Conservation (phyloP, 2,113 vertebrate species). For the Coptodon rendalli region DNA sequence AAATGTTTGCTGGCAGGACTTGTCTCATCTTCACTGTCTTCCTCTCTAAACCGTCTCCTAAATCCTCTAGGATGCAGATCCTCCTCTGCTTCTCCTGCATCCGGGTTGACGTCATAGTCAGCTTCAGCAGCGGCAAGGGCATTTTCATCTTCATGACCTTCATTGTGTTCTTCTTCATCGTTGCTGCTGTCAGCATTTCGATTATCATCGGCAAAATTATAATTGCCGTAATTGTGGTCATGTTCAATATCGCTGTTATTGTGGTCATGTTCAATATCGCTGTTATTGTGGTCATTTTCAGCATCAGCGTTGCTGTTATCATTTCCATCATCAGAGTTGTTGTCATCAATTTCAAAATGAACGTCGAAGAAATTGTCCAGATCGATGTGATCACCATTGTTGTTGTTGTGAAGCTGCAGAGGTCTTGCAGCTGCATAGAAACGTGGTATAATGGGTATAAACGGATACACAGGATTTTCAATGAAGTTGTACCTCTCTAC, state of each 20-base stretch:
- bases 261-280: neutral
- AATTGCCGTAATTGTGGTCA: neutral
- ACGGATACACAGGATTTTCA: neutral
- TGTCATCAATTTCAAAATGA: neutral
- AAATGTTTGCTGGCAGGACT: neutral
- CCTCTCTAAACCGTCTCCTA: neutral
- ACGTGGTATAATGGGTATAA: neutral
- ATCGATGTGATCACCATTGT: neutral
- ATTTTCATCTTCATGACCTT: neutral
- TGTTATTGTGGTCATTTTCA: neutral
- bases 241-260: neutral
- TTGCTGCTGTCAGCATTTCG: neutral
- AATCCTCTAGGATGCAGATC: neutral
- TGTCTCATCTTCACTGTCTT: neutral
- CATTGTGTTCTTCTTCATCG: neutral
- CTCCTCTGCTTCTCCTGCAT: neutral
- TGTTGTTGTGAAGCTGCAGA: neutral
- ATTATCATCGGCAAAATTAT: neutral
- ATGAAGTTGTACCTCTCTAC: neutral
- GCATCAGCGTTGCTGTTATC: neutral
- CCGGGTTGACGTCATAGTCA: neutral
- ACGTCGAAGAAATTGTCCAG: neutral
- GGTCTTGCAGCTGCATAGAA: neutral
- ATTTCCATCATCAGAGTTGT: no score
- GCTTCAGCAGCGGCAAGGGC: neutral